Conservation (phyloP, 2,113 vertebrate genomes). For the Anhinga rufa region DNA sequence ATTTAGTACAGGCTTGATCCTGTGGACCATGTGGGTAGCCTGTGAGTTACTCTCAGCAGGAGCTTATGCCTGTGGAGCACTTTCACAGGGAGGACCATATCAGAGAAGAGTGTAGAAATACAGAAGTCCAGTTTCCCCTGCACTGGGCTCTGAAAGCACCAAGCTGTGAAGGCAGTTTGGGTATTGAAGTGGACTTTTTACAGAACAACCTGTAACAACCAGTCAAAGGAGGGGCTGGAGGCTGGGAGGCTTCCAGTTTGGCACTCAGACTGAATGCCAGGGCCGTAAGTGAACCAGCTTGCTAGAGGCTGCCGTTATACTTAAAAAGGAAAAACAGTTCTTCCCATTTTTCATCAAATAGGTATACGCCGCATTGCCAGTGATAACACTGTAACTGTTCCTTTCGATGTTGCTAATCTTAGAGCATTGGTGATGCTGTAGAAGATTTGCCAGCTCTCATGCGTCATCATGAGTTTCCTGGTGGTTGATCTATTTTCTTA, state of each 20-base stretch:
- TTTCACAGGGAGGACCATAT: fast-evolving
- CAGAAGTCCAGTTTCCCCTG: not conserved
- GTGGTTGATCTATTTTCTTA: not conserved
- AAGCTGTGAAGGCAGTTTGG: not conserved
- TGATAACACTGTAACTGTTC: not conserved
- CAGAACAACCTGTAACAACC: not conserved
- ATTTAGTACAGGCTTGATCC: not conserved
- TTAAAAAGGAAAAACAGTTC: not conserved
- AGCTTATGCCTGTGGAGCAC: not conserved
- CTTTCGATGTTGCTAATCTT: not conserved
- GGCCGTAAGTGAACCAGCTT: not conserved
- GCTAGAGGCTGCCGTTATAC: not conserved
- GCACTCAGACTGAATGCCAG: not conserved
- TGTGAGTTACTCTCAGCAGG: not conserved
- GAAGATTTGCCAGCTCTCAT: not conserved
- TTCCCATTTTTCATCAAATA: not conserved
- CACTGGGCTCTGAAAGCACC: not conserved
- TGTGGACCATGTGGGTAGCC: fast-evolving
- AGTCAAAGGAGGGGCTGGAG: not conserved
- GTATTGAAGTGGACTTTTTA: not conserved
- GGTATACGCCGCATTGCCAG: not conserved
- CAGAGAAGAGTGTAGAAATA: not conserved
- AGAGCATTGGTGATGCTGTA: not conserved
- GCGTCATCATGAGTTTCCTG: not conserved
- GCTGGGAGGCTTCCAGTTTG: not conserved